A percentile compares a stretch with the other conserved stretches of the same genome.
phyloP scores from a whole-genome alignment of 2,113 vertebrate species.

The Phocoena sinus region DNA sequence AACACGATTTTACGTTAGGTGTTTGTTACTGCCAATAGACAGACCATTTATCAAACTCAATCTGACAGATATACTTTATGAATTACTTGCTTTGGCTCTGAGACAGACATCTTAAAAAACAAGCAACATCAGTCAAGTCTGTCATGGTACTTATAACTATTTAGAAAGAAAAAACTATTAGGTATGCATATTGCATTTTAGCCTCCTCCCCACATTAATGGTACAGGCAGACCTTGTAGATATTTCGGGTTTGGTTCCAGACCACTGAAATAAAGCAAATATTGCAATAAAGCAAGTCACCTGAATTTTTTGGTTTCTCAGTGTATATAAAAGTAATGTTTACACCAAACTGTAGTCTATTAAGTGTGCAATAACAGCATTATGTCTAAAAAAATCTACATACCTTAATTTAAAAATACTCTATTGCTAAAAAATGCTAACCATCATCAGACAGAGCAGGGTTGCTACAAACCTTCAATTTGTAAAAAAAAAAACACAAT shows the following conservation, averaged over 20 bases:
- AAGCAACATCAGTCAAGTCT: not conserved
- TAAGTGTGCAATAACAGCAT: not conserved
- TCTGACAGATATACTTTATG: not conserved
- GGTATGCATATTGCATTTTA: not conserved
- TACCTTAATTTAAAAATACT: not conserved
- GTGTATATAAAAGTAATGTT: not conserved
- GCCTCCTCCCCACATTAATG: not conserved
- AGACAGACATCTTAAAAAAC: not conserved
- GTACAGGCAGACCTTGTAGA: not conserved
- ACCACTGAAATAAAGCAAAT: not conserved
- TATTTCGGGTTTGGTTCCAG: not conserved
- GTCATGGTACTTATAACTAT: not conserved
- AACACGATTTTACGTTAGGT: constrained; percentile 18
- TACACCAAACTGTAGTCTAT: not conserved
- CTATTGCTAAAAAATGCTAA: not conserved
- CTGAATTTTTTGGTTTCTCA: not conserved
- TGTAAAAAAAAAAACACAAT: not conserved
- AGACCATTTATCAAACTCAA: not conserved
- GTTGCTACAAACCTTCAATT: not conserved
- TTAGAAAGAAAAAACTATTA: constrained; percentile 17
- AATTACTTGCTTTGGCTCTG: constrained; percentile 19
- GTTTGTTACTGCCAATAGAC: not conserved
- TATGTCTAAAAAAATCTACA: not conserved
- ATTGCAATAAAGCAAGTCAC: not conserved
- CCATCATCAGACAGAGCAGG: not conserved